A percentile compares a stretch with the other conserved stretches of the same genome.
phyloP scores from a whole-genome alignment of 2,113 vertebrate genomes.

The Halcyon senegalensis region DNA sequence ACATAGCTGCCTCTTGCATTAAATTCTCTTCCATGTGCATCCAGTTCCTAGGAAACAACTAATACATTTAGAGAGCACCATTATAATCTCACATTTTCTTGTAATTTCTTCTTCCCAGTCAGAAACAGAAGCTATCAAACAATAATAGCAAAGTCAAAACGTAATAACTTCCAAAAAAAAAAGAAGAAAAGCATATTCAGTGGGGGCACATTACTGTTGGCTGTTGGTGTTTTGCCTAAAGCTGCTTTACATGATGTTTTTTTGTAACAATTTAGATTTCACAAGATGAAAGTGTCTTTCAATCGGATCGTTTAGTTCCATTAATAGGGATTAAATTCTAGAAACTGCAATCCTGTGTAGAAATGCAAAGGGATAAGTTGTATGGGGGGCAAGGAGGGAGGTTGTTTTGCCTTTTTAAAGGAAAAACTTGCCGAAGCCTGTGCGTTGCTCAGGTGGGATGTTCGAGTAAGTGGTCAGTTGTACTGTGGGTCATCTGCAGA shows the following conservation, averaged over 20 bases:
- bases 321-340: background rate
- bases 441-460: background rate
- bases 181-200: background rate
- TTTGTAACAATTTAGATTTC: background rate
- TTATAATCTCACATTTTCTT: background rate
- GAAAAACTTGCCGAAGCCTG: fast-evolving
- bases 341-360: background rate
- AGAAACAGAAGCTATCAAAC: background rate
- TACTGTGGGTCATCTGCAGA: background rate
- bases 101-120: background rate
- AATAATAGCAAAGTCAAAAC: background rate
- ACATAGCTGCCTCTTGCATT: background rate
- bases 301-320: background rate
- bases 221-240: background rate
- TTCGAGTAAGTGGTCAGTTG: fast-evolving
- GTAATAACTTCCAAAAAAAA: background rate
- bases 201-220: background rate
- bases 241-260: background rate
- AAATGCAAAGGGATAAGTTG: background rate
- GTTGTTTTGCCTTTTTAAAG: background rate
- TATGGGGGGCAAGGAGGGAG: background rate
- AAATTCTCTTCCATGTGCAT: background rate
- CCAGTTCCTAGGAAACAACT: background rate
- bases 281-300: background rate
- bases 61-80: background rate